Evolutionary conservation across 2,888 invertebrate genomes (phyloP).

Genomic region (Drosophila subquinaria): DNA sequence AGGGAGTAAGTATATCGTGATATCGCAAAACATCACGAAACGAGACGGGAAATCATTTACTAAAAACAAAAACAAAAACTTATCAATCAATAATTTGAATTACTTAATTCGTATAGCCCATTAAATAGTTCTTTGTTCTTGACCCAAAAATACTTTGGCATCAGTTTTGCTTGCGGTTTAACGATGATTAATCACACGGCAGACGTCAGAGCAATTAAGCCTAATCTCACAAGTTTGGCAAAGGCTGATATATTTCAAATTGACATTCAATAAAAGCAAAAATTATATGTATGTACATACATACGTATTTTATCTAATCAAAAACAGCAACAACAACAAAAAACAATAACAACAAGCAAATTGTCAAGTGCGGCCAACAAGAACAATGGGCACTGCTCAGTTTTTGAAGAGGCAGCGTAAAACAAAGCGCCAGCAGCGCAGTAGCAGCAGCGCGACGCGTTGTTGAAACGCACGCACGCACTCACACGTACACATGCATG

Average conservation of each 20-base stretch:
- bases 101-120: conserved; percentile 13
- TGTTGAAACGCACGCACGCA: conserved; percentile 29
- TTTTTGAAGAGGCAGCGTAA: conserved; percentile 46
- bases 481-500: conserved; percentile 11
- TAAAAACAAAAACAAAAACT: neutral
- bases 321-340: conserved; percentile 37
- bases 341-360: conserved; percentile 37
- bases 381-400: conserved; percentile 49
- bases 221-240: conserved; percentile 58
- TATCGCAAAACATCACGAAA: conserved; percentile 4
- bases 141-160: conserved; percentile 41
- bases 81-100: conserved; percentile 21
- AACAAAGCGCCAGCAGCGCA: conserved; percentile 59
- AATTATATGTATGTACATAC: conserved; percentile 9
- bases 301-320: conserved; percentile 53
- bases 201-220: conserved; percentile 67
- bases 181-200: conserved; percentile 58
- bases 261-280: conserved; percentile 69
- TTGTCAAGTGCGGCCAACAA: conserved; percentile 39
- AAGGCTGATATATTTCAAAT: conserved; percentile 58
- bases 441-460: conserved; percentile 30
- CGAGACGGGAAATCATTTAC: neutral
- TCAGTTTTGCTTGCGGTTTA: conserved; percentile 26
- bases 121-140: conserved; percentile 35
- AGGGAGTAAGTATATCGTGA: neutral